Percentiles rank a stretch among this genome's conserved stretches.
Evolutionary conservation across 2,113 vertebrate species (phyloP).

Genomic region (Danio rerio): DNA sequence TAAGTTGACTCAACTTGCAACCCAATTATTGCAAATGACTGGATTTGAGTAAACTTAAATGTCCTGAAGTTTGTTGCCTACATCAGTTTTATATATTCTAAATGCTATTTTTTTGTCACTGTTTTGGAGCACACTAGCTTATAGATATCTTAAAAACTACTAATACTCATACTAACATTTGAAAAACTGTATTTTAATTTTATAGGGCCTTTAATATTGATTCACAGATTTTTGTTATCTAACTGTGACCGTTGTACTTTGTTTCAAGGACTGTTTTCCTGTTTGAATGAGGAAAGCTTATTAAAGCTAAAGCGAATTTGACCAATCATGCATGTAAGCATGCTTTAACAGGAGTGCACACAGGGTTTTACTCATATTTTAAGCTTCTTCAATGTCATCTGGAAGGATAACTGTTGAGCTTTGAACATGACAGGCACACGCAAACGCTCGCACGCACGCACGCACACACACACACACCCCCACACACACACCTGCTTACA

Average conservation of each 20-base stretch:
- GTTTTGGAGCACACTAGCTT: no score
- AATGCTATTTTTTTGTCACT: no score
- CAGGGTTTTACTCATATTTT: not conserved
- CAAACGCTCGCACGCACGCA: not conserved
- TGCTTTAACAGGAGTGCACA: not conserved
- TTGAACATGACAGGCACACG: not conserved
- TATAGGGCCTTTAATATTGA: not conserved
- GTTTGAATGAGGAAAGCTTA: not conserved
- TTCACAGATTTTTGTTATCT: not conserved
- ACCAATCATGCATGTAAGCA: not conserved
- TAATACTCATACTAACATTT: no score
- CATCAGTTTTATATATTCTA: no score
- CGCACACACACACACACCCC: constrained; percentile 15
- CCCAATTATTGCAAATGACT: no score
- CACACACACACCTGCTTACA: not conserved
- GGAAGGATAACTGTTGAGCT: not conserved
- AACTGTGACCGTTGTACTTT: not conserved
- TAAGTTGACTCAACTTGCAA: no score
- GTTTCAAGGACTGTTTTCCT: not conserved
- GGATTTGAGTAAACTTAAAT: no score
- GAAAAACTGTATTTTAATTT: no score
- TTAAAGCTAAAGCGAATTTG: not conserved
- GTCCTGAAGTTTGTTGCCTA: no score
- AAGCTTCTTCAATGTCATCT: constrained; percentile 8
- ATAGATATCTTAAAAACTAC: no score